These are phyloP conservation scores for Brachionichthys hirsutus DNA, from an alignment of 2,113 vertebrate genomes.

Conservation along the genomic window DNA sequence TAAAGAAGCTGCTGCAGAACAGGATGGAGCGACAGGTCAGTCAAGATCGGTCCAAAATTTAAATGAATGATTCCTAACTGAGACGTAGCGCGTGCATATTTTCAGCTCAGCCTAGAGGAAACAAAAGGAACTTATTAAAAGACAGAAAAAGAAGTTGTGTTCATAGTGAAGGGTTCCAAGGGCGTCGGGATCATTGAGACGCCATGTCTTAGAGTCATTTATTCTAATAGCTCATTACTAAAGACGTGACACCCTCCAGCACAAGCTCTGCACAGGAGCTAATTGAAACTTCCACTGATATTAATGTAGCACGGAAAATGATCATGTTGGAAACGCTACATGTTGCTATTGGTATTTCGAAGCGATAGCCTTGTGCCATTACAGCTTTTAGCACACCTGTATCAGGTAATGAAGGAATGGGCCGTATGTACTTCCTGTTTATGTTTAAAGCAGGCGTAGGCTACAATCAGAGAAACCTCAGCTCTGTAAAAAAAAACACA, in stretches of 20 bases:
- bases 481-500: too few relatives aligned
- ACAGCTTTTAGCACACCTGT: neutral
- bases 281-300: neutral
- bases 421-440: neutral
- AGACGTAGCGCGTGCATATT: too few relatives aligned
- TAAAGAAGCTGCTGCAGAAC: constrained; percentile 1
- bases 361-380: neutral
- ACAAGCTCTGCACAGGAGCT: constrained; percentile 3
- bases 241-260: neutral
- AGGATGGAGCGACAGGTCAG: constrained; percentile 5
- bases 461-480: too few relatives aligned
- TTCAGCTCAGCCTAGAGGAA: too few relatives aligned
- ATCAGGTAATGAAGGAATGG: neutral
- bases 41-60: neutral
- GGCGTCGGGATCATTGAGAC: neutral
- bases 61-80: too few relatives aligned
- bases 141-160: neutral
- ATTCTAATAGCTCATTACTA: constrained; percentile 3
- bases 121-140: neutral
- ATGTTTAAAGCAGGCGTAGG: too few relatives aligned
- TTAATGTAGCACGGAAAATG: constrained; percentile 5
- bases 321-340: neutral
- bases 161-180: neutral
- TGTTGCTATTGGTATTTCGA: neutral
- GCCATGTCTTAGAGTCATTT: neutral